Percentiles rank a stretch among this genome's conserved stretches.
Evolutionary conservation across 2,113 vertebrate species (phyloP).

Genomic region (Maccullochella peelii): DNA sequence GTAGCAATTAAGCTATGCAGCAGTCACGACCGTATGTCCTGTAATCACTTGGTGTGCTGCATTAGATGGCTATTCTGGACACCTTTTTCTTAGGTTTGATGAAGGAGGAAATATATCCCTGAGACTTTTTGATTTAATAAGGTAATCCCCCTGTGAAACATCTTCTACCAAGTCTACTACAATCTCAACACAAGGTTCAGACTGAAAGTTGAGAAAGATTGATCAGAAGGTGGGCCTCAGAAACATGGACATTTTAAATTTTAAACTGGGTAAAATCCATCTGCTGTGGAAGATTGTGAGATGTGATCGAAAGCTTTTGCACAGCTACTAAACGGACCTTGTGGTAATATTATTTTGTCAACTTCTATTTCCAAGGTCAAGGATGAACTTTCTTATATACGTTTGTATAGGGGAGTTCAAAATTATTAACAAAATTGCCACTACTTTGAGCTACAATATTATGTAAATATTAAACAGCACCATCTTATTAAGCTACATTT

Average conservation of each 20-base stretch:
- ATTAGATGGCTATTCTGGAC: neutral
- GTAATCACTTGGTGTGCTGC: neutral
- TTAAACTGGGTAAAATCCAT: neutral
- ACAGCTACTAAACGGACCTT: neutral
- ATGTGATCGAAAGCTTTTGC: neutral
- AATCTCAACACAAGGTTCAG: neutral
- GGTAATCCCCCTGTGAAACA: neutral
- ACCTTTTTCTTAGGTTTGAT: neutral
- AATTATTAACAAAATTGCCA: neutral
- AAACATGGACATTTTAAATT: neutral
- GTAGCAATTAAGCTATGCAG: neutral
- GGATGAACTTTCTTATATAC: neutral
- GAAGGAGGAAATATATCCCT: neutral
- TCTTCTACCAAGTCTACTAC: neutral
- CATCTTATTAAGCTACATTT: constrained; percentile 41
- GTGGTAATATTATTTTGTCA: neutral
- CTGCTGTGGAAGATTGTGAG: neutral
- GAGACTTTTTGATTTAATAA: neutral
- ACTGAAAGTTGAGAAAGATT: neutral
- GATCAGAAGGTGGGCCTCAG: neutral
- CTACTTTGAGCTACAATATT: constrained; percentile 9
- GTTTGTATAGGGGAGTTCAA: neutral
- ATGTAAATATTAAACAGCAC: constrained; percentile 51
- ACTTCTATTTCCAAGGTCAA: neutral
- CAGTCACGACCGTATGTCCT: neutral